Conservation (phyloP, 2,797 vertebrate species). For the Squalus acanthias region DNA sequence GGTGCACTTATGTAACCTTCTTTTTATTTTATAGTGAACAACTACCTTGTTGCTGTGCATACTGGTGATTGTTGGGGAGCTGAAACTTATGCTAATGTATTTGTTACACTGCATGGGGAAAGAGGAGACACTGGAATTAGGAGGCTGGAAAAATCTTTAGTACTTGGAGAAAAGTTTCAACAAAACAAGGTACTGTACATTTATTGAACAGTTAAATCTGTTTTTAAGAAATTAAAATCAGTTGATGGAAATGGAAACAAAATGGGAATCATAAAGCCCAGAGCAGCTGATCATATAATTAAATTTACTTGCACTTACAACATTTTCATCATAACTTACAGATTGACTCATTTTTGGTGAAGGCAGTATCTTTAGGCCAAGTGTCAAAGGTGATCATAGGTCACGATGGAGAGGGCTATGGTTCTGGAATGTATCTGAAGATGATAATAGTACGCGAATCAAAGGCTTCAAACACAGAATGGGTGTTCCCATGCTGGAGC, state of each 20-base stretch:
- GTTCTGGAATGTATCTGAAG: slow-evolving; percentile 50
- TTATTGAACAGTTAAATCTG: neutral
- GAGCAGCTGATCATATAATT: neutral
- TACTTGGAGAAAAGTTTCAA: slow-evolving; percentile 49
- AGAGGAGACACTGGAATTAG: slow-evolving; percentile 53
- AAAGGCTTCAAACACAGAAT: slow-evolving; percentile 46
- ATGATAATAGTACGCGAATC: slow-evolving; percentile 49
- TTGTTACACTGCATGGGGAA: slow-evolving; percentile 50
- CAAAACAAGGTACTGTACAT: slow-evolving; percentile 51
- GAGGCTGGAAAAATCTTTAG: slow-evolving; percentile 48
- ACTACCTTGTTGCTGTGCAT: slow-evolving; percentile 53
- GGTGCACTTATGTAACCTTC: neutral
- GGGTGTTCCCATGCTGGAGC: slow-evolving; percentile 52
- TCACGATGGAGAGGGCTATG: slow-evolving; percentile 51
- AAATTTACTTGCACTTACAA: neutral
- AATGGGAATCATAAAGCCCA: neutral
- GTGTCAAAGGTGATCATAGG: slow-evolving; percentile 51
- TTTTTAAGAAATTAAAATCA: neutral
- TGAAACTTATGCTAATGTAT: slow-evolving; percentile 55
- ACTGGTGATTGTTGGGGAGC: slow-evolving; percentile 49
- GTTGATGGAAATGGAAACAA: neutral
- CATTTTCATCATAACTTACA: slow-evolving; percentile 44
- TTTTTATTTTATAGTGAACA: slow-evolving; percentile 45
- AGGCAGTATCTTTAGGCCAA: slow-evolving; percentile 51
- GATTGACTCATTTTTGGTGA: slow-evolving; percentile 51